Evolutionary conservation across 2,797 vertebrate genomes (phyloP).

Genomic region (Hirundo rustica): DNA sequence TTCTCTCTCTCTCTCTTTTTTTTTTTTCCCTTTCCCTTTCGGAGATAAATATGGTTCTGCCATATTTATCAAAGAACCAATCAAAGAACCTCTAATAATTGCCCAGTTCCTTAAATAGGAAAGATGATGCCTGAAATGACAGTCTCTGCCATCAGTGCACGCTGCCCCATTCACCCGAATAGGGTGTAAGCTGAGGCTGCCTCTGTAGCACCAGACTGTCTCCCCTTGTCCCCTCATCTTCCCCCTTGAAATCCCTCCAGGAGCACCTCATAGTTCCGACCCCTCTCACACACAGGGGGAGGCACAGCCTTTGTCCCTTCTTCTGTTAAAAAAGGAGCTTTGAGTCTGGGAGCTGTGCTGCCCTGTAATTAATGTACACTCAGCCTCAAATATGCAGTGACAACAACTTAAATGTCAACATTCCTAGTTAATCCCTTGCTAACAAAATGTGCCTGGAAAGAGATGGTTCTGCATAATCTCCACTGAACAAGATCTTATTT

Average conservation of each 20-base stretch:
- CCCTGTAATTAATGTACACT: slow-evolving; percentile 45
- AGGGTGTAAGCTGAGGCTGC: neutral
- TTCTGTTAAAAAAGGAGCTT: neutral
- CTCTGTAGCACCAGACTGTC: neutral
- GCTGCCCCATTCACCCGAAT: neutral
- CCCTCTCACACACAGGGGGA: fast-evolving
- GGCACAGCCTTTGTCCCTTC: neutral
- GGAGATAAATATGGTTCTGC: neutral
- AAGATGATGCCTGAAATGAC: neutral
- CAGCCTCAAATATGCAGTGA: slow-evolving; percentile 33
- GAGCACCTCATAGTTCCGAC: fast-evolving
- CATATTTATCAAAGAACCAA: neutral
- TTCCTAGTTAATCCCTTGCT: slow-evolving; percentile 57
- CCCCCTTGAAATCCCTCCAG: neutral
- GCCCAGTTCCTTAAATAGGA: neutral
- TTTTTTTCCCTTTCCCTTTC: neutral
- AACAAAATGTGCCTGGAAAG: slow-evolving; percentile 55
- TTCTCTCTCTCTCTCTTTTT: fast-evolving
- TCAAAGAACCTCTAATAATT: neutral
- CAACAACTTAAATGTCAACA: slow-evolving; percentile 65
- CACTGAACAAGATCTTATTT: slow-evolving; percentile 45
- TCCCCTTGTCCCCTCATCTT: neutral
- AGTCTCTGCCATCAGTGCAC: neutral
- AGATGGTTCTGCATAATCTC: slow-evolving; percentile 31
- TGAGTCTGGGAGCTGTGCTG: neutral